phyloP scores from a whole-genome alignment of 1,140 invertebrate species.

The Aphaenogaster ashmeadi region DNA sequence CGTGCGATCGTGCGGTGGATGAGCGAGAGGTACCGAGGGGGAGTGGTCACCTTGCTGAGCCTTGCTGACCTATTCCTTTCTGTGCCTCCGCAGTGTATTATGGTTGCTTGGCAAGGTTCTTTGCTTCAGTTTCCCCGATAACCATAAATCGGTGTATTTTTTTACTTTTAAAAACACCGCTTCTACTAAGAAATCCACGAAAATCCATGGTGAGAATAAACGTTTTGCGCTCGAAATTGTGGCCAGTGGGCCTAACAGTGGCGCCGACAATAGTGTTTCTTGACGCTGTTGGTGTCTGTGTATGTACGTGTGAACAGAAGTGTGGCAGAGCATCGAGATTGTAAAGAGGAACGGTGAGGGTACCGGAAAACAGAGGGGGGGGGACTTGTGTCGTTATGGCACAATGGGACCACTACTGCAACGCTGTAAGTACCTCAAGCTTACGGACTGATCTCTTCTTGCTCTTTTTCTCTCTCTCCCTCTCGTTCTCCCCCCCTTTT shows the following conservation, averaged over 20 bases:
- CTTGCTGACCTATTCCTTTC: constrained; percentile 86
- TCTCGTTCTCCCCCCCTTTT: constrained; percentile 8
- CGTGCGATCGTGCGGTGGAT: constrained; percentile 80
- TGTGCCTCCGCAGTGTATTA: constrained; percentile 85
- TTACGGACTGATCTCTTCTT: constrained; percentile 71
- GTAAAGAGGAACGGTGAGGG: constrained; percentile 46
- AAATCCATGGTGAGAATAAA: constrained; percentile 28
- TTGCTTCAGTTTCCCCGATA: constrained; percentile 59
- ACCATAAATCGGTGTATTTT: constrained; percentile 53
- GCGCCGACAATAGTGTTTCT: constrained; percentile 60
- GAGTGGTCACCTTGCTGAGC: constrained; percentile 84
- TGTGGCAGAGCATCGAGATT: constrained; percentile 57
- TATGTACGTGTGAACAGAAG: constrained; percentile 56
- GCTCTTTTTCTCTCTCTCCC: constrained; percentile 34
- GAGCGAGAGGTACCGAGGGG: constrained; percentile 81
- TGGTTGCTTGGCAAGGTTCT: constrained; percentile 82
- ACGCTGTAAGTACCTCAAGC: constrained; percentile 79
- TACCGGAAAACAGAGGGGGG: constrained; percentile 74
- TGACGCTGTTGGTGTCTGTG: constrained; percentile 43
- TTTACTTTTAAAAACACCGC: neutral
- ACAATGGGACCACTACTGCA: constrained; percentile 80
- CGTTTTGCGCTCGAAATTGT: constrained; percentile 26
- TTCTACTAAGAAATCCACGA: neutral
- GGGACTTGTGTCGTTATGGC: constrained; percentile 76
- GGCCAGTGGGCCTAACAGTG: constrained; percentile 31